Conservation (phyloP, 2,113 vertebrate genomes). For the Sialia sialis region DNA sequence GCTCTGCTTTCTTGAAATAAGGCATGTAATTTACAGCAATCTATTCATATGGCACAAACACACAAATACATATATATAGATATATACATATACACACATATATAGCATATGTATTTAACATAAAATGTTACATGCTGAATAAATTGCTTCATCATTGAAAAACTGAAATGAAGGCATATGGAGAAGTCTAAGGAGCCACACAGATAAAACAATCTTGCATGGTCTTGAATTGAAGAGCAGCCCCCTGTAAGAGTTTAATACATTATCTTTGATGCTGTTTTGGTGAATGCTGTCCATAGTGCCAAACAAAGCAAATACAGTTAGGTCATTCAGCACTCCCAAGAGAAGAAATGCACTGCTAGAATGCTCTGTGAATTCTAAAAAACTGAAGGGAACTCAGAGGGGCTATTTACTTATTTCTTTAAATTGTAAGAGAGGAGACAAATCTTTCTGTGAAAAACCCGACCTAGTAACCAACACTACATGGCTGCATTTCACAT, state of each 20-base stretch:
- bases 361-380: neutral
- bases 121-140: neutral
- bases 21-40: neutral
- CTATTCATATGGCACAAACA: neutral
- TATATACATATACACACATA: neutral
- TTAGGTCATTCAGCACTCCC: fast-evolving
- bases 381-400: neutral
- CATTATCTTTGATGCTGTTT: neutral
- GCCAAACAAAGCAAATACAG: neutral
- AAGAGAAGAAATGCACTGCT: neutral
- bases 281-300: neutral
- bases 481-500: neutral
- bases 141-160: neutral
- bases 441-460: neutral
- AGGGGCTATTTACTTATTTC: neutral
- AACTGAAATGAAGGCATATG: neutral
- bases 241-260: neutral
- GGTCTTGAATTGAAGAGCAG: neutral
- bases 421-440: neutral
- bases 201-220: neutral
- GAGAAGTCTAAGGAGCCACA: neutral
- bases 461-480: neutral
- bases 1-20: neutral
- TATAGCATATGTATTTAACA: neutral
- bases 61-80: neutral